phyloP scores from a whole-genome alignment of 2,113 vertebrate species.

The Albula goreensis region DNA sequence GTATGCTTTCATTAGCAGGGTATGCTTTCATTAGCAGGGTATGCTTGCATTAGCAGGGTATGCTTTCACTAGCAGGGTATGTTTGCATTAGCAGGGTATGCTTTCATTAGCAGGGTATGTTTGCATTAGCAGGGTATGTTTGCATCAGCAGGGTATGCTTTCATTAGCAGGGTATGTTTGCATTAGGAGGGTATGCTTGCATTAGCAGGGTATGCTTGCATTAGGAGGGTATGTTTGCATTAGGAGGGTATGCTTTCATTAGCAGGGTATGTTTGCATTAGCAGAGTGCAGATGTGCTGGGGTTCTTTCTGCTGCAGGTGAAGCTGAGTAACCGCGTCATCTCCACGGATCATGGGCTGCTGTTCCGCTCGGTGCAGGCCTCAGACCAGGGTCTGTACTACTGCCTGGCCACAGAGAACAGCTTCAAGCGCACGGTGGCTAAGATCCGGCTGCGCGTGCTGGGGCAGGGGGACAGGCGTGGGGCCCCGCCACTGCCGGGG shows the following conservation, averaged over 20 bases:
- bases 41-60: no score
- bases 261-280: neutral
- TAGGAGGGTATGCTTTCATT: neutral
- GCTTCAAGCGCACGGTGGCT: slow-evolving; percentile 91
- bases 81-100: no score
- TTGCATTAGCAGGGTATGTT: no score
- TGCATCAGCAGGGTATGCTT: no score
- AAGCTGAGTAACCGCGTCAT: slow-evolving; percentile 88
- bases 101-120: neutral
- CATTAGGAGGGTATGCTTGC: no score
- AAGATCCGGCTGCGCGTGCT: slow-evolving; percentile 92
- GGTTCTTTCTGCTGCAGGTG: slow-evolving; percentile 71
- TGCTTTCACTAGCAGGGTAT: no score
- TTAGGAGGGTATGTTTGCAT: no score
- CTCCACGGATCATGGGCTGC: slow-evolving; percentile 85
- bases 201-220: no score
- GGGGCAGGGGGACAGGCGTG: slow-evolving; percentile 83
- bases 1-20: no score
- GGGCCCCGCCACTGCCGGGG: slow-evolving; percentile 73
- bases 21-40: no score
- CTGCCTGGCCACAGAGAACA: slow-evolving; percentile 91
- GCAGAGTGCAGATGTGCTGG: neutral
- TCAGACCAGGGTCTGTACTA: slow-evolving; percentile 90
- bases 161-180: no score
- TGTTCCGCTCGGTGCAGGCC: slow-evolving; percentile 85